phyloP scores from a whole-genome alignment of 2,888 invertebrate species.

The Scaptomyza parva region DNA sequence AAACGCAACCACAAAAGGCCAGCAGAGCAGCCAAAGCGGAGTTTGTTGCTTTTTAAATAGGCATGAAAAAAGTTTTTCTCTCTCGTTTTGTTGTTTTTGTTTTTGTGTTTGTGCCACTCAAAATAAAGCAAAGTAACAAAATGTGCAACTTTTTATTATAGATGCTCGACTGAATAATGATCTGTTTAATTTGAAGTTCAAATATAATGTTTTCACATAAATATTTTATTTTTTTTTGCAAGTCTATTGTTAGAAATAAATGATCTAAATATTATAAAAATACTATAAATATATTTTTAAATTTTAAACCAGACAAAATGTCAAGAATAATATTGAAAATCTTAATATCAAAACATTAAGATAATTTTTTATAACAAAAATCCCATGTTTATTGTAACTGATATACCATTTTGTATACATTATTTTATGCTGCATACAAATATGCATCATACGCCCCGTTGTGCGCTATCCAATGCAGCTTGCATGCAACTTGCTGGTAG shows the following conservation, averaged over 20 bases:
- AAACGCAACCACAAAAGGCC: constrained; percentile 74
- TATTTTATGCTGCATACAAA: constrained; percentile 22
- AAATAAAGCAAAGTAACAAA: constrained; percentile 35
- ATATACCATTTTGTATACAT: background rate
- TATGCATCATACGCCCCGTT: constrained; percentile 58
- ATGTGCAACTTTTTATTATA: constrained; percentile 1
- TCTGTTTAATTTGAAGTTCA: background rate
- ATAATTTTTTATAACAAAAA: background rate
- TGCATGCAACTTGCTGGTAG: constrained; percentile 48
- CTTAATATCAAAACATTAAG: too few species aligned
- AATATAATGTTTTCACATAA: too few species aligned
- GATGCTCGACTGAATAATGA: constrained; percentile 8
- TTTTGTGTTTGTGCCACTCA: constrained; percentile 14
- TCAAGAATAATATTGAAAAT: too few species aligned
- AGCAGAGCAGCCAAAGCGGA: constrained; percentile 62
- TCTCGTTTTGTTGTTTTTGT: too few species aligned
- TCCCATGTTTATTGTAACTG: background rate
- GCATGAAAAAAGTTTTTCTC: constrained; percentile 57
- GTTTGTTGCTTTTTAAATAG: constrained; percentile 69
- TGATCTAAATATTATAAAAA: too few species aligned
- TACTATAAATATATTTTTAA: too few species aligned
- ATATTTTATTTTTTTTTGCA: too few species aligned
- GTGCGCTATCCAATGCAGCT: constrained; percentile 45
- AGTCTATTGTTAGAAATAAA: too few species aligned
- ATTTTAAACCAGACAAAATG: too few species aligned